Percentiles rank a stretch among this genome's conserved stretches.
Evolutionary conservation across 37 sponge, comb jelly and placozoan species (phyloP).

Genomic region (Diacarnus erythraeanus): DNA sequence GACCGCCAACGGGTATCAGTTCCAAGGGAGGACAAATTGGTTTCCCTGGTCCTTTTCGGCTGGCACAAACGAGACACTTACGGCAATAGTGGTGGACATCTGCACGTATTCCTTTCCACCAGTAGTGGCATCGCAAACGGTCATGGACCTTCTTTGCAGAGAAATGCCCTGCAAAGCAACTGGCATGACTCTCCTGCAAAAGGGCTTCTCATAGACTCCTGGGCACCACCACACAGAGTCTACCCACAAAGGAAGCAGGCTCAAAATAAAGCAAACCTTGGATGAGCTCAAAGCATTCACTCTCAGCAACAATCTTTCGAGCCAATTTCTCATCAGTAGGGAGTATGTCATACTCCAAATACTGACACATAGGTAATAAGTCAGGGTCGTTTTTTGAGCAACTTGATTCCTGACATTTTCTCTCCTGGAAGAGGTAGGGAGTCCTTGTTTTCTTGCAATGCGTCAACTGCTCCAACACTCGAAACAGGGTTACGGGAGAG

Average conservation of each 20-base stretch:
- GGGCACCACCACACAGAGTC: conserved; percentile 25
- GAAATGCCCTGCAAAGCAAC: no score
- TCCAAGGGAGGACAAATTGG: conserved; percentile 7
- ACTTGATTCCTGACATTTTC: background rate
- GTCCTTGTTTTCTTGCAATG: background rate
- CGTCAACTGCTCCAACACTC: background rate
- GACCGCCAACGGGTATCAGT: conserved; percentile 49
- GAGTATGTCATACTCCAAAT: background rate
- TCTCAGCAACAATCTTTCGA: background rate
- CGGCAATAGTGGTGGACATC: conserved; percentile 28
- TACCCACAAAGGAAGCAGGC: background rate
- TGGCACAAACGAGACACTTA: no score
- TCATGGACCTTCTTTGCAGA: no score
- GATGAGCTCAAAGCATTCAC: conserved; percentile 18
- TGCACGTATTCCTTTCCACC: no score
- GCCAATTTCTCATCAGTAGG: conserved; percentile 19
- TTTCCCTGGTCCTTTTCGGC: conserved; percentile 8
- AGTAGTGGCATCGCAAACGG: no score
- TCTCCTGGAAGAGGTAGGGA: background rate
- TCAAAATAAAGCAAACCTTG: conserved; percentile 25
- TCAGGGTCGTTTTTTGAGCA: no score
- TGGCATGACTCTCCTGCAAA: no score
- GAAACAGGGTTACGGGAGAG: conserved; percentile 19
- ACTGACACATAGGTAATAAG: background rate
- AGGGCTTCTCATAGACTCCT: background rate